A percentile compares a stretch with the other conserved stretches of the same genome.
phyloP scores from a whole-genome alignment of 1,140 invertebrate genomes.

The Drosophila watanabei region DNA sequence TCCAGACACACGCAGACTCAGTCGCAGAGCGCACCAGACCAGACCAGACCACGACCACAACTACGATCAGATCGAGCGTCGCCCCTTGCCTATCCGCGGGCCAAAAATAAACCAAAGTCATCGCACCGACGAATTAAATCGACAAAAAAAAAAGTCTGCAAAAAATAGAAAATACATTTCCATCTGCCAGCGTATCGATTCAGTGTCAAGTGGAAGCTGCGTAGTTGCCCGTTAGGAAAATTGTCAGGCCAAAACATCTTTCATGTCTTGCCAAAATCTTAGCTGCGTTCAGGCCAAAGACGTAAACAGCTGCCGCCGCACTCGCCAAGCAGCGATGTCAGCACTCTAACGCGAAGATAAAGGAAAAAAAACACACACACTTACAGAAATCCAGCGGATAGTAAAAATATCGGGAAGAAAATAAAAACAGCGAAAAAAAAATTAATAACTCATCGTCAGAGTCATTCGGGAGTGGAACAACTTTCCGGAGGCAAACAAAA shows the following conservation, averaged over 20 bases:
- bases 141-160: conserved; percentile 21
- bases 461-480: conserved; percentile 31
- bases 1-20: conserved; percentile 46
- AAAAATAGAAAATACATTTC: conserved; percentile 51
- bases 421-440: conserved; percentile 20
- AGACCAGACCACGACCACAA: conserved; percentile 32
- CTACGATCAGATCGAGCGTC: conserved; percentile 40
- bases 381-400: conserved; percentile 22
- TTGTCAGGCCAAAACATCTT: conserved; percentile 59
- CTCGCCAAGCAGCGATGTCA: conserved; percentile 61
- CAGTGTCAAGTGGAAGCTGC: conserved; percentile 29
- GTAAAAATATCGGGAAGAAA: conserved; percentile 16
- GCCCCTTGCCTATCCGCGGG: not conserved
- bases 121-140: conserved; percentile 1
- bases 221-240: conserved; percentile 47
- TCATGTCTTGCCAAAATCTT: conserved; percentile 79
- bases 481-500: conserved; percentile 26
- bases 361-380: conserved; percentile 15
- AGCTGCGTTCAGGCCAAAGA: conserved; percentile 45
- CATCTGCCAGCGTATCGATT: conserved; percentile 13
- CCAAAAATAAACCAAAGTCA: conserved; percentile 63
- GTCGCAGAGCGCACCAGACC: conserved; percentile 56
- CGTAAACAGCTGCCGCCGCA: conserved; percentile 61
- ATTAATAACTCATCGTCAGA: conserved; percentile 21
- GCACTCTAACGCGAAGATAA: conserved; percentile 44